These are phyloP conservation scores for Hydropsyche betteni DNA, from an alignment of 2,888 invertebrate species.

Conservation along the genomic window DNA sequence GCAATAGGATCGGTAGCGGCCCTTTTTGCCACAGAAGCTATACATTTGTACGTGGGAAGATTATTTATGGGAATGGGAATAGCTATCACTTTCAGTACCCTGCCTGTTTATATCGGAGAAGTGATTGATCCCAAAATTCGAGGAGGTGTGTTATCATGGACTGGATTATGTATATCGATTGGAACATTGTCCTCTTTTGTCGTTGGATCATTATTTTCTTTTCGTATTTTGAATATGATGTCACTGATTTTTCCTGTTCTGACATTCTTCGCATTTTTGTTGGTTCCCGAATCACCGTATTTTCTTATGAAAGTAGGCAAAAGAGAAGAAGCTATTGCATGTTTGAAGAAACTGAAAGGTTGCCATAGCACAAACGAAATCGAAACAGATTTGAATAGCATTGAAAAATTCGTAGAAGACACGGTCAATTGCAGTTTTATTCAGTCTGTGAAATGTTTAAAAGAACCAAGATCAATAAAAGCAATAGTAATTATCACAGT, in stretches of 20 bases:
- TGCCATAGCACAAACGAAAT: conserved; percentile 44
- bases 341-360: conserved; percentile 49
- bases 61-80: conserved; percentile 47
- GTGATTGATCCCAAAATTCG: conserved; percentile 45
- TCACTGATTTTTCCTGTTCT: conserved; percentile 43
- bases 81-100: conserved; percentile 47
- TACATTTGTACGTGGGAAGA: conserved; percentile 49
- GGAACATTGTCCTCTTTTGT: conserved; percentile 44
- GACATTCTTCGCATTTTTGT: conserved; percentile 44
- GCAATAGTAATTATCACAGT: conserved; percentile 49
- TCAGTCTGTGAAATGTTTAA: conserved; percentile 45
- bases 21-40: conserved; percentile 42
- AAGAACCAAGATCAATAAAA: conserved; percentile 44
- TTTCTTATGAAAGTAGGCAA: conserved; percentile 47
- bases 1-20: conserved; percentile 47
- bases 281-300: conserved; percentile 50
- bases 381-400: conserved; percentile 48
- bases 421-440: conserved; percentile 41
- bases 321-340: conserved; percentile 42
- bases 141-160: conserved; percentile 48
- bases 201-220: conserved; percentile 45
- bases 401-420: conserved; percentile 47
- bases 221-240: conserved; percentile 47
- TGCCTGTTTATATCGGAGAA: conserved; percentile 50
- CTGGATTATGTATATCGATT: conserved; percentile 43